phyloP scores from a whole-genome alignment of 2,888 invertebrate genomes.

The Dryomyza anilis region DNA sequence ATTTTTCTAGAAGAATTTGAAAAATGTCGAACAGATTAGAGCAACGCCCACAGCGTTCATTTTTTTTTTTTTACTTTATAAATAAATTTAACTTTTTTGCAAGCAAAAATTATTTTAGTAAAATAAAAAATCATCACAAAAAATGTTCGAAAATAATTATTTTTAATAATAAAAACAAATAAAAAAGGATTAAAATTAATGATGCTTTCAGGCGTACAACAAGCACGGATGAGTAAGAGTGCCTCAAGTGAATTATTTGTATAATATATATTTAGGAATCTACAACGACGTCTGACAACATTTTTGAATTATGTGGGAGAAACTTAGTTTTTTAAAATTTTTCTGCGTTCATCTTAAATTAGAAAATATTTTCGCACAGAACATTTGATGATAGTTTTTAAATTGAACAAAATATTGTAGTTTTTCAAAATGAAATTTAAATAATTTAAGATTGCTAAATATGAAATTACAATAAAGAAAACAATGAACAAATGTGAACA shows the following conservation, averaged over 20 bases:
- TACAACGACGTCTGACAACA: background rate
- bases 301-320: background rate
- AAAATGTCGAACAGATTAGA: slow-evolving; percentile 3
- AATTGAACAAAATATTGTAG: too few relatives aligned
- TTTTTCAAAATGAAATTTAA: too few relatives aligned
- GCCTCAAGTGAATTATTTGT: background rate
- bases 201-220: background rate
- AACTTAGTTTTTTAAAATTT: too few relatives aligned
- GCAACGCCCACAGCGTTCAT: slow-evolving; percentile 1
- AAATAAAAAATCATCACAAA: background rate
- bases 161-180: background rate
- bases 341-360: too few relatives aligned
- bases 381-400: too few relatives aligned
- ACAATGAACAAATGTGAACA: too few relatives aligned
- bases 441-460: too few relatives aligned
- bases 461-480: too few relatives aligned
- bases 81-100: background rate
- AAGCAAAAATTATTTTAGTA: background rate
- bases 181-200: background rate
- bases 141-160: background rate
- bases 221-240: background rate
- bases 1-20: background rate
- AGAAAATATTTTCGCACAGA: too few relatives aligned
- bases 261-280: background rate
- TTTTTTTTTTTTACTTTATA: background rate